These are phyloP conservation scores for Nyctibius bracteatus DNA, from an alignment of 2,113 vertebrate species.

Conservation along the genomic window DNA sequence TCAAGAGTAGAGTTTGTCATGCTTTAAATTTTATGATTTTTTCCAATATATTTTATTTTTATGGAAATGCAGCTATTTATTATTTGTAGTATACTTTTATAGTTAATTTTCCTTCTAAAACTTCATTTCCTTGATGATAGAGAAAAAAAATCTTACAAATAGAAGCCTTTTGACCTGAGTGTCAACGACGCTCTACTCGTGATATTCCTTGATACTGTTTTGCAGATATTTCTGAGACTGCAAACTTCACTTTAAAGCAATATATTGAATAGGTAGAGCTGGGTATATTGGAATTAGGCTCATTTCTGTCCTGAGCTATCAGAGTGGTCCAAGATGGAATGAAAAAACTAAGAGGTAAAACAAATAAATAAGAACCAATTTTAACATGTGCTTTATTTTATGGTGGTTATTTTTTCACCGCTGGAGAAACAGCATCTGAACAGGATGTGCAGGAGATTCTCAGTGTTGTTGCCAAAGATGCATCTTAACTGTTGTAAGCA, in stretches of 20 bases:
- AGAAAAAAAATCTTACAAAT: not conserved
- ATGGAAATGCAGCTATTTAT: not conserved
- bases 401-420: not conserved
- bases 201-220: not conserved
- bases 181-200: accelerated
- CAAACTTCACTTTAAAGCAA: not conserved
- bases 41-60: not conserved
- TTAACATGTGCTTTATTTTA: not conserved
- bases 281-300: not conserved
- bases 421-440: not conserved
- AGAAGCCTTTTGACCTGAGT: not conserved
- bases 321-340: not conserved
- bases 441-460: not conserved
- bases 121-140: not conserved
- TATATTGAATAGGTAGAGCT: not conserved
- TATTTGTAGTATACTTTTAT: not conserved
- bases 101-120: not conserved
- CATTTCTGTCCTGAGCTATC: not conserved
- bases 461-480: not conserved
- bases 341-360: not conserved
- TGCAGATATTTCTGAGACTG: not conserved
- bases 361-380: not conserved
- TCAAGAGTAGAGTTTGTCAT: not conserved
- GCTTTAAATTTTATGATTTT: not conserved
- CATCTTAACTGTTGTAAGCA: not conserved